A percentile compares a stretch with the other conserved stretches of the same genome.
These are phyloP conservation scores for Parazoanthus swiftii DNA, from an alignment of 92 coral and sea anemone genomes.

Conservation along the genomic window DNA sequence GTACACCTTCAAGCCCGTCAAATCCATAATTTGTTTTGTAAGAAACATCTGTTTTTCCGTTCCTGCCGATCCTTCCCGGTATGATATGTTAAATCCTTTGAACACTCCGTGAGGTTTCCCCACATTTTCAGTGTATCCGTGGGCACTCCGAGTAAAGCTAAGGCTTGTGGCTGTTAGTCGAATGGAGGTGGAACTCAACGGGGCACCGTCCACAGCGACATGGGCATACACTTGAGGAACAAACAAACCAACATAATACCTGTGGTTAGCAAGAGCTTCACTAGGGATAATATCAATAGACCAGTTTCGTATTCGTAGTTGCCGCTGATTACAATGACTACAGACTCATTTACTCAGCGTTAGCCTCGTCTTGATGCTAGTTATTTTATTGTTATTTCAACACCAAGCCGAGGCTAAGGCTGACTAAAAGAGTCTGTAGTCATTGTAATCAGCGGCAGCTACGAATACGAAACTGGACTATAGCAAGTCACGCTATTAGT, in stretches of 20 bases:
- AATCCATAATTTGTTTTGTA: too few relatives aligned
- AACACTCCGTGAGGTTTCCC: background rate
- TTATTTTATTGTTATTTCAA: too few relatives aligned
- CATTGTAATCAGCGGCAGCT: too few relatives aligned
- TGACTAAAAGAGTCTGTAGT: too few relatives aligned
- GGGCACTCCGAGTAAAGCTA: background rate
- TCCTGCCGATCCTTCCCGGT: background rate
- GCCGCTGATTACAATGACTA: too few relatives aligned
- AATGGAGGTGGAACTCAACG: background rate
- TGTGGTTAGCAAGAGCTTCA: background rate
- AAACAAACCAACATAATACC: background rate
- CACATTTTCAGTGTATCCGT: background rate
- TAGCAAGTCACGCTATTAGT: too few relatives aligned
- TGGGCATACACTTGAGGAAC: background rate
- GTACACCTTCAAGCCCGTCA: background rate
- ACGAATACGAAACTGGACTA: too few relatives aligned
- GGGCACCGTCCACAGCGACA: background rate
- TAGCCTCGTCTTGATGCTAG: too few relatives aligned
- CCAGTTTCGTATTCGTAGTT: too few relatives aligned
- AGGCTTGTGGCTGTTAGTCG: background rate
- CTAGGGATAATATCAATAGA: too few relatives aligned
- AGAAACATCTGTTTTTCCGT: background rate
- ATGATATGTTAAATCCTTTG: constrained; percentile 1
- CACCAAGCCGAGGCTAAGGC: too few relatives aligned
- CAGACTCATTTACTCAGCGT: too few relatives aligned